These are phyloP conservation scores for Mamestra brassicae DNA, from an alignment of 2,888 invertebrate species.

Conservation along the genomic window DNA sequence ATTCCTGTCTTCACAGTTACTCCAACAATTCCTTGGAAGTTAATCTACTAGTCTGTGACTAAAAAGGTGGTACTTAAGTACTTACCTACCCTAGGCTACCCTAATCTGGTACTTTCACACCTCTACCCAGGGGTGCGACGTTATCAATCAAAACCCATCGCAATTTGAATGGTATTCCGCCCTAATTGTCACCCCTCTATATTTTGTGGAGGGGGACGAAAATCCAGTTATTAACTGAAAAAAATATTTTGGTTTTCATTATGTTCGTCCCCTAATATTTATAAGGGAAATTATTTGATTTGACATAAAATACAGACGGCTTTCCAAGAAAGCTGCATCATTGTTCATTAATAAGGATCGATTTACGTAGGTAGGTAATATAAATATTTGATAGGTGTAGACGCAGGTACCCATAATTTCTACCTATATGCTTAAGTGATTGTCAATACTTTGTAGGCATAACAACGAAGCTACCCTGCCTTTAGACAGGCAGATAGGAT, in stretches of 20 bases:
- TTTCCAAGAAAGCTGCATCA: constrained; percentile 5
- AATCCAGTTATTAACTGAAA: constrained; percentile 51
- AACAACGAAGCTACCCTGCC: neutral
- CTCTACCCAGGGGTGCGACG: constrained; percentile 48
- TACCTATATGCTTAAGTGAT: constrained; percentile 12
- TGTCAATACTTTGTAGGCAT: constrained; percentile 9
- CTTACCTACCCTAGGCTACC: no score
- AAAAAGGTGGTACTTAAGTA: neutral
- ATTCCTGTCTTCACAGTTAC: constrained; percentile 34
- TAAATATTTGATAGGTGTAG: neutral
- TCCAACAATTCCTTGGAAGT: constrained; percentile 29
- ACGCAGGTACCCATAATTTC: no score
- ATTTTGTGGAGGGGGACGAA: constrained; percentile 53
- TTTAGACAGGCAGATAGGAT: neutral
- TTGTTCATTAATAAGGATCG: constrained; percentile 14
- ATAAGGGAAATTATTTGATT: constrained; percentile 18
- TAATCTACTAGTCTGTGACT: constrained; percentile 27
- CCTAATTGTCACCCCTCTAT: constrained; percentile 76
- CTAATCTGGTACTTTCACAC: constrained; percentile 19
- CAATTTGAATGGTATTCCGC: constrained; percentile 74
- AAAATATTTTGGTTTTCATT: constrained; percentile 30
- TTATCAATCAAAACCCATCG: constrained; percentile 75
- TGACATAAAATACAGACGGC: neutral
- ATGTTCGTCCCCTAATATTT: constrained; percentile 6
- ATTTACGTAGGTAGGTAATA: constrained; percentile 9